Conservation (phyloP, 2,888 invertebrate genomes). For the Macaria notata region DNA sequence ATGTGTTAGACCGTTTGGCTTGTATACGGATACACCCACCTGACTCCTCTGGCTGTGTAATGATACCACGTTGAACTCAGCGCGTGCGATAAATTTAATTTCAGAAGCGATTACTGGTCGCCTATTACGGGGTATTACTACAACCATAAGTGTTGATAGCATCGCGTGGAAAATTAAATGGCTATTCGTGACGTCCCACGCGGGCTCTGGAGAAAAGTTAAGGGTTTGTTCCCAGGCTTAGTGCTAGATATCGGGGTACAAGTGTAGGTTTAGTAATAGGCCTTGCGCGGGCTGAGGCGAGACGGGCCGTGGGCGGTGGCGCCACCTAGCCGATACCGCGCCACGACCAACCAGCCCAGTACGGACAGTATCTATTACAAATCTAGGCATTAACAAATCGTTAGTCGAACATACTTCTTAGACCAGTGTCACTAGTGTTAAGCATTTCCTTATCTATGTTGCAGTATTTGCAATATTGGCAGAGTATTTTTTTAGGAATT, state of each 20-base stretch:
- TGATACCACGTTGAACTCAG: constrained; percentile 25
- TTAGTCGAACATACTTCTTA: too few relatives aligned
- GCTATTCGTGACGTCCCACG: constrained; percentile 71
- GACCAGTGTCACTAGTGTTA: too few relatives aligned
- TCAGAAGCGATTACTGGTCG: constrained; percentile 54
- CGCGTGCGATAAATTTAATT: constrained; percentile 41
- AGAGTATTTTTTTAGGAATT: too few relatives aligned
- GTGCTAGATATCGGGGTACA: constrained; percentile 41
- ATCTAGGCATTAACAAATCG: not conserved
- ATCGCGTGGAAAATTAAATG: constrained; percentile 75
- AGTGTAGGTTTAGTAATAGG: constrained; percentile 51
- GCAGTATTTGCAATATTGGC: too few relatives aligned
- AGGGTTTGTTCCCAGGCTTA: constrained; percentile 56
- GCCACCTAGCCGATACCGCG: constrained; percentile 46
- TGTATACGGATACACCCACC: constrained; percentile 40
- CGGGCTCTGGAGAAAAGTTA: constrained; percentile 51
- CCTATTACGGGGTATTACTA: constrained; percentile 57
- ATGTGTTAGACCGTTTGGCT: constrained; percentile 41
- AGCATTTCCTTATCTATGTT: too few relatives aligned
- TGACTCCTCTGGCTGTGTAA: constrained; percentile 38
- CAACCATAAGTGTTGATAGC: constrained; percentile 59
- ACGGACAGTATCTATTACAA: constrained; percentile 4
- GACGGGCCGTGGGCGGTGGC: constrained; percentile 56
- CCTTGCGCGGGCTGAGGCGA: constrained; percentile 44
- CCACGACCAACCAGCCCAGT: constrained; percentile 8